Evolutionary conservation across 2,888 invertebrate species (phyloP).

Genomic region (Poecilus cupreus): DNA sequence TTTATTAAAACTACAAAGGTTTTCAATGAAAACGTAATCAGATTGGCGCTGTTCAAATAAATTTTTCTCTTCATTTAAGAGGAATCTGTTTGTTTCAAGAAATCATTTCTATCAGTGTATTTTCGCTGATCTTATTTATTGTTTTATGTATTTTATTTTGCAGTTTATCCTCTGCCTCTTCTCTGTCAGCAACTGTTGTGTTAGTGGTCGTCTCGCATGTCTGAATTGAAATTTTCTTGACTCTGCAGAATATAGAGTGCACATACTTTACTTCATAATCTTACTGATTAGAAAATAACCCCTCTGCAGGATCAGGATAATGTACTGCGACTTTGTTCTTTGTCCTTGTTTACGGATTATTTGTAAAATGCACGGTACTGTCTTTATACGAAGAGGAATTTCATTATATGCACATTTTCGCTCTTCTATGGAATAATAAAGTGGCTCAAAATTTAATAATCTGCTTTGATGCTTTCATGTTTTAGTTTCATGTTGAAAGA

Average conservation of each 20-base stretch:
- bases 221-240: constrained; percentile 1
- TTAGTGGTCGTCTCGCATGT: background rate
- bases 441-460: constrained; percentile 24
- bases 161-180: background rate
- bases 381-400: background rate
- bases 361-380: background rate
- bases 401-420: constrained; percentile 7
- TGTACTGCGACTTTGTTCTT: background rate
- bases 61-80: no score
- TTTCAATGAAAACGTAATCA: no score
- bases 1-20: no score
- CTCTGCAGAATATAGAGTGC: background rate
- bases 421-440: background rate
- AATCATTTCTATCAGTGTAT: no score
- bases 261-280: background rate
- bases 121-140: no score
- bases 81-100: no score
- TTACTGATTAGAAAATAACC: constrained; percentile 10
- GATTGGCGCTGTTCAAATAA: no score
- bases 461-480: constrained; percentile 4
- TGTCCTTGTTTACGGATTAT: background rate
- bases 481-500: background rate
- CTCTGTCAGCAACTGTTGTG: background rate
- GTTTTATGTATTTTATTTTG: no score
- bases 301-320: background rate